Conservation (phyloP, 2,888 invertebrate species). For the Chouioia cunea region DNA sequence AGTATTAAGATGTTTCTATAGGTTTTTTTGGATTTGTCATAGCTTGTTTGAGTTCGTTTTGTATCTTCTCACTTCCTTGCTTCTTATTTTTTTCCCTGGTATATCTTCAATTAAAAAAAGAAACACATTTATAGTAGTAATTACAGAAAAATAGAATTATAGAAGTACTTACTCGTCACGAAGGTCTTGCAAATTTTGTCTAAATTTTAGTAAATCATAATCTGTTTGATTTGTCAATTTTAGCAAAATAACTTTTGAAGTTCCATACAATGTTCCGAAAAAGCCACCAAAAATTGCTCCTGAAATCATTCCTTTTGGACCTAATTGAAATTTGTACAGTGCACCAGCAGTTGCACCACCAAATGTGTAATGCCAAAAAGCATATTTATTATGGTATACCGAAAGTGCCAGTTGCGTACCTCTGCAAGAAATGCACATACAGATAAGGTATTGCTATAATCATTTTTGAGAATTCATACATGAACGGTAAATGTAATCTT, state of each 20-base stretch:
- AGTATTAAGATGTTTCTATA: too few species aligned
- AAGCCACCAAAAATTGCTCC: conserved; percentile 76
- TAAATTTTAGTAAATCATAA: conserved; percentile 75
- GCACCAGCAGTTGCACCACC: conserved; percentile 78
- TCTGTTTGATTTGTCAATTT: conserved; percentile 74
- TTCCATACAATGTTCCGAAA: conserved; percentile 75
- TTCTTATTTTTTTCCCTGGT: too few species aligned
- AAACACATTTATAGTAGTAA: neutral
- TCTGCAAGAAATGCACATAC: conserved; percentile 69
- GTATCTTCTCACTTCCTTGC: too few species aligned
- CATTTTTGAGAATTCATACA: neutral
- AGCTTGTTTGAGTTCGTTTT: too few species aligned
- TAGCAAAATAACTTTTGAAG: conserved; percentile 71
- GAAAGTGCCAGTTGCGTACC: conserved; percentile 75
- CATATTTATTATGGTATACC: conserved; percentile 77
- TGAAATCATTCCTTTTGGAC: conserved; percentile 77
- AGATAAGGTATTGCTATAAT: too few species aligned
- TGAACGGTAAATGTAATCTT: conserved; percentile 42
- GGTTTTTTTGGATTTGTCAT: too few species aligned
- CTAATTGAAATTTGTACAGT: conserved; percentile 77
- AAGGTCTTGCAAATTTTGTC: conserved; percentile 70
- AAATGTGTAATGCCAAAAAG: conserved; percentile 76
- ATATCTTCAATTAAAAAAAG: neutral
- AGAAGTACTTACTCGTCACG: conserved; percentile 62
- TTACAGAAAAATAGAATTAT: conserved; percentile 1